Evolutionary conservation across 2,113 vertebrate genomes (phyloP).

Genomic region (Origma solitaria): DNA sequence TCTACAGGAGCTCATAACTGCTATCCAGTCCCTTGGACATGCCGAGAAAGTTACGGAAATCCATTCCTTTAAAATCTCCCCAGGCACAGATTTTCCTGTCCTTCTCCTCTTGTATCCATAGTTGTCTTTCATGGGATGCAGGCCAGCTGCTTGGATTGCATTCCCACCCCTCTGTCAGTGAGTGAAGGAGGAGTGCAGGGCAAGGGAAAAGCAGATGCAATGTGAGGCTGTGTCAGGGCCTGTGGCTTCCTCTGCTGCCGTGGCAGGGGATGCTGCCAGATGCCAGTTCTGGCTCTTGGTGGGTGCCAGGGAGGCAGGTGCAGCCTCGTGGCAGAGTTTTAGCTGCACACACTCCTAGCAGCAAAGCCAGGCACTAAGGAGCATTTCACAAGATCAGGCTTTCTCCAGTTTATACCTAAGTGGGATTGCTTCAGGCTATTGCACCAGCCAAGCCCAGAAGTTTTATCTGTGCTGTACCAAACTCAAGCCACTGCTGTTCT

Average conservation of each 20-base stretch:
- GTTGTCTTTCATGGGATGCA: neutral
- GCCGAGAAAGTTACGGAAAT: neutral
- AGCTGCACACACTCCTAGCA: neutral
- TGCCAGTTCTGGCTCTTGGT: rapidly evolving
- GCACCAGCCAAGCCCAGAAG: neutral
- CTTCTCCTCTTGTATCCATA: neutral
- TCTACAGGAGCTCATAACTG: neutral
- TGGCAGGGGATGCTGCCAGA: neutral
- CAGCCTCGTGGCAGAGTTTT: neutral
- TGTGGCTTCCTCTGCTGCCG: rapidly evolving
- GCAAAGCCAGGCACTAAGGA: neutral
- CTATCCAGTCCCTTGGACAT: neutral
- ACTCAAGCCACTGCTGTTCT: neutral
- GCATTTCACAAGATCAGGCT: neutral
- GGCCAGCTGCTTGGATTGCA: neutral
- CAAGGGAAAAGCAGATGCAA: neutral
- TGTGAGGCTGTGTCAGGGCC: neutral
- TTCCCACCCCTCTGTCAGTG: neutral
- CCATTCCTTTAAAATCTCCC: neutral
- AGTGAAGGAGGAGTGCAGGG: neutral
- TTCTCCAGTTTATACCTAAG: neutral
- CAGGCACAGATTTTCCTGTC: neutral
- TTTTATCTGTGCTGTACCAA: neutral
- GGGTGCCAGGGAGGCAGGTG: neutral
- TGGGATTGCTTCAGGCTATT: neutral